Evolutionary conservation across 2,113 vertebrate species (phyloP).

Genomic region (Eleginops maclovinus): DNA sequence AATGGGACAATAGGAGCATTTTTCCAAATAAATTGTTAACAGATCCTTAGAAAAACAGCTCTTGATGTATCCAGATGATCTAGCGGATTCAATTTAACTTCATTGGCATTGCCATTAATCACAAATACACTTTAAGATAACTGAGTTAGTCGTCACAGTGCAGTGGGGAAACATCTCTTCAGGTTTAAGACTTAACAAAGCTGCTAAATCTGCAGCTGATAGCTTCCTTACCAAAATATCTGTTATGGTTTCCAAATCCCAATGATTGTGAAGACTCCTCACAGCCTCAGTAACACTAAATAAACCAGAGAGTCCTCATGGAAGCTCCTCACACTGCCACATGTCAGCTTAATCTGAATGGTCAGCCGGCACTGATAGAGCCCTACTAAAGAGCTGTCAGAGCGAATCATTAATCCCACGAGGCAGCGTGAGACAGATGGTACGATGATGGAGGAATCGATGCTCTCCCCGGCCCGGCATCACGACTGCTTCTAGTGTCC

Average conservation of each 20-base stretch:
- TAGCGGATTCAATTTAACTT: background rate
- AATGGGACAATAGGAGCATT: background rate
- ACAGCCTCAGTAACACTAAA: background rate
- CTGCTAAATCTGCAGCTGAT: background rate
- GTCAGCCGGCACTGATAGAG: constrained; percentile 51
- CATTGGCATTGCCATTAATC: too few species aligned
- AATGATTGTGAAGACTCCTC: background rate
- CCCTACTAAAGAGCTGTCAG: constrained; percentile 74
- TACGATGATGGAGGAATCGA: constrained; percentile 76
- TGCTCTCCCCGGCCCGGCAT: constrained; percentile 51
- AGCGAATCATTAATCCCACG: constrained; percentile 79
- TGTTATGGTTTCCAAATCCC: background rate
- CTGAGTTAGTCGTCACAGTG: too few species aligned
- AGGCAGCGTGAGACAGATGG: constrained; percentile 81
- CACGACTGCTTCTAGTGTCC: constrained; percentile 48
- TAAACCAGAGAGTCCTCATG: background rate
- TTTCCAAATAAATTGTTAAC: background rate
- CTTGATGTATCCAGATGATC: too few species aligned
- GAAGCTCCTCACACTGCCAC: constrained; percentile 36
- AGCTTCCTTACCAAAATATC: background rate
- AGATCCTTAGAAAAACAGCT: background rate
- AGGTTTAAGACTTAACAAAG: too few species aligned
- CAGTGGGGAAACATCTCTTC: too few species aligned
- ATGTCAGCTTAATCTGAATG: constrained; percentile 71
- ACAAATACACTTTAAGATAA: too few species aligned